phyloP scores from a whole-genome alignment of 64 coral and sea anemone species.

The Stichodactyla helianthus region DNA sequence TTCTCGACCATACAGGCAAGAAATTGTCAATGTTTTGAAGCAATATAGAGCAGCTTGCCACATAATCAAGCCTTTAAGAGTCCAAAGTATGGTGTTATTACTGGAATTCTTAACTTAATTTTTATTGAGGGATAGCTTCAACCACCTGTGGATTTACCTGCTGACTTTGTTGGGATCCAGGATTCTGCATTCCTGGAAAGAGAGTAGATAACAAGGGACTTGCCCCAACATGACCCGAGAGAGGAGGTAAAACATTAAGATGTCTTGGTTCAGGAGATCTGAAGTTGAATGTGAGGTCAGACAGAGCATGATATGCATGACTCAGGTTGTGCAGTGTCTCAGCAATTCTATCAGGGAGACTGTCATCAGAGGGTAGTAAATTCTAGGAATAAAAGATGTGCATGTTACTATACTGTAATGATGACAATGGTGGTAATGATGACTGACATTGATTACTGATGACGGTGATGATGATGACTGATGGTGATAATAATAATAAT shows the following conservation, averaged over 20 bases:
- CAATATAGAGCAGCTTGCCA: too few species aligned
- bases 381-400: constrained; percentile 31
- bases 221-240: constrained; percentile 53
- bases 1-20: too few species aligned
- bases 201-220: constrained; percentile 45
- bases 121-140: too few species aligned
- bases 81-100: too few species aligned
- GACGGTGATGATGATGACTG: too few species aligned
- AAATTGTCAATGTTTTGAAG: too few species aligned
- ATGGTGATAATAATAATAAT: too few species aligned
- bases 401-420: neutral
- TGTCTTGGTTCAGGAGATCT: constrained; percentile 68
- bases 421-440: neutral
- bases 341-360: constrained; percentile 80
- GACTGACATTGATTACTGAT: too few species aligned
- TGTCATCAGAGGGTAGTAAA: constrained; percentile 82
- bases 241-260: constrained; percentile 64
- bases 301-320: constrained; percentile 95
- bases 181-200: constrained; percentile 38
- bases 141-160: constrained; percentile 19
- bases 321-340: constrained; percentile 92
- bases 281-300: constrained; percentile 88
- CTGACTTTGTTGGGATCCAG: neutral
- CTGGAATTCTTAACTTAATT: too few species aligned
- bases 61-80: too few species aligned